Evolutionary conservation across 2,113 vertebrate genomes (phyloP).

Genomic region (Lethenteron reissneri): DNA sequence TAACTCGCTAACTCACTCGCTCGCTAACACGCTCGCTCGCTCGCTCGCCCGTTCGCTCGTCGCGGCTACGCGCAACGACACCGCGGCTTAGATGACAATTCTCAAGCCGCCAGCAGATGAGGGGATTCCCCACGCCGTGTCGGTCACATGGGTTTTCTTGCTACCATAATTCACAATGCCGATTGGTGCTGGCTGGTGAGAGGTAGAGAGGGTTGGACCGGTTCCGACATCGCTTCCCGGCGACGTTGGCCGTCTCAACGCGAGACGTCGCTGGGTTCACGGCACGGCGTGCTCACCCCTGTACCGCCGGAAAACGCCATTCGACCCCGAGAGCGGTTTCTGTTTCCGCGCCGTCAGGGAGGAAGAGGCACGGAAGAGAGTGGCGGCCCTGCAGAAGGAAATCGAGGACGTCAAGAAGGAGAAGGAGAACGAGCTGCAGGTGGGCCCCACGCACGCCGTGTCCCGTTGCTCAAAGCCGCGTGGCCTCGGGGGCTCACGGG

Average conservation of each 20-base stretch:
- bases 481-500: slow-evolving; percentile 14
- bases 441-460: slow-evolving; percentile 17
- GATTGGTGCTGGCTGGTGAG: too few species aligned
- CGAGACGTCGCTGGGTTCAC: background rate
- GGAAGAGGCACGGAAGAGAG: slow-evolving; percentile 26
- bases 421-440: slow-evolving; percentile 32
- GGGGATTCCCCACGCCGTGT: too few species aligned
- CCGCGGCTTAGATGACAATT: too few species aligned
- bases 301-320: background rate
- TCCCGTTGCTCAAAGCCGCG: slow-evolving; percentile 17
- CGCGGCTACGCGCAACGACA: too few species aligned
- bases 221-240: slow-evolving; percentile 8
- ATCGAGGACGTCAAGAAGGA: slow-evolving; percentile 30
- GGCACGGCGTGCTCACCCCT: background rate
- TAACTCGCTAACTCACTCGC: too few species aligned
- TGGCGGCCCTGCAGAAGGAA: slow-evolving; percentile 32
- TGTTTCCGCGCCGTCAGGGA: slow-evolving; percentile 23
- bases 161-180: too few species aligned
- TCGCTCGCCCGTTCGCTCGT: too few species aligned
- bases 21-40: too few species aligned
- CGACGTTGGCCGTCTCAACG: slow-evolving; percentile 8
- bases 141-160: too few species aligned
- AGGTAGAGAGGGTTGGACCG: too few species aligned
- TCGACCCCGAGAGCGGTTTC: background rate
- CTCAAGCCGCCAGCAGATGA: too few species aligned